phyloP scores from a whole-genome alignment of 2,113 vertebrate species.

The Prionailurus viverrinus region DNA sequence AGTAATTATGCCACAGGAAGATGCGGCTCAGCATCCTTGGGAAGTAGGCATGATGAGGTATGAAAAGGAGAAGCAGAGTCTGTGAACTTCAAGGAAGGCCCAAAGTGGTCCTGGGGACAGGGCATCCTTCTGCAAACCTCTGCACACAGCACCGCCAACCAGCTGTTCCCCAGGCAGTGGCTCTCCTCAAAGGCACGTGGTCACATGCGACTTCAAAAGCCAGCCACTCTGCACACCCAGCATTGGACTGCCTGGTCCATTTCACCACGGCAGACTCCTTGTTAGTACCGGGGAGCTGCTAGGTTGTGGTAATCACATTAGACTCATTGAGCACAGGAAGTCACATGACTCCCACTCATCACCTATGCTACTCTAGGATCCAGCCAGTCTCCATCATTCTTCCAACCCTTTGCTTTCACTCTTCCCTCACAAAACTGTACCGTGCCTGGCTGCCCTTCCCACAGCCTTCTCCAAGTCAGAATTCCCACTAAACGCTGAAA shows the following conservation, averaged over 20 bases:
- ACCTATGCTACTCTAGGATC: not conserved
- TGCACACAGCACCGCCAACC: not conserved
- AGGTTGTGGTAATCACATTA: not conserved
- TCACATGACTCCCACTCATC: not conserved
- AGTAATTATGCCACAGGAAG: not conserved
- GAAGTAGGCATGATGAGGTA: not conserved
- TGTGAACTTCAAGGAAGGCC: not conserved
- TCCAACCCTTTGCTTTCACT: not conserved
- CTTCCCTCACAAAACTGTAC: not conserved
- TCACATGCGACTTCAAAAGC: not conserved
- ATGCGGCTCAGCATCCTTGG: not conserved
- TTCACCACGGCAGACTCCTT: not conserved
- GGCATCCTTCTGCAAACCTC: not conserved
- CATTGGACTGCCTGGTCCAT: not conserved
- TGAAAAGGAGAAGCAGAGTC: not conserved
- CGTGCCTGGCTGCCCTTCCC: not conserved
- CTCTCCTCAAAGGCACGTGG: not conserved
- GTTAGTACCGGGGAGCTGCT: not conserved
- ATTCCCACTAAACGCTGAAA: not conserved
- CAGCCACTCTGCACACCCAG: not conserved
- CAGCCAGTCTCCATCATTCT: not conserved
- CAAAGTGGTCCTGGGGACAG: not conserved
- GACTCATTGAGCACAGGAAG: not conserved
- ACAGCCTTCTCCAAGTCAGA: not conserved
- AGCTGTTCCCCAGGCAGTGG: not conserved